Base-by-base conservation (phyloP, 1,140 invertebrate genomes). In the Brachionus calyciflorus region DNA sequence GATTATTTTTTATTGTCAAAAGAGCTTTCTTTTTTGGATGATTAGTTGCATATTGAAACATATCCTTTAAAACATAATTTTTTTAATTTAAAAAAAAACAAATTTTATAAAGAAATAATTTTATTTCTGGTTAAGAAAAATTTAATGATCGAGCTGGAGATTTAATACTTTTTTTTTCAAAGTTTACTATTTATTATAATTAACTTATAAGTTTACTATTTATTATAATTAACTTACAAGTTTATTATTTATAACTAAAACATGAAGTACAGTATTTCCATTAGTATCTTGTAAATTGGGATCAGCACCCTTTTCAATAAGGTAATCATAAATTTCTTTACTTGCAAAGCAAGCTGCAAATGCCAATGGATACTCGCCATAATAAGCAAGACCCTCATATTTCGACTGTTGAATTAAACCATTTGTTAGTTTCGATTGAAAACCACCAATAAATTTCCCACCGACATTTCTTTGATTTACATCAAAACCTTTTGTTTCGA, bases 261-360 rank as follows among this genome's bases (percentile, higher is more conserved):
- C 97, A 83, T 99, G 96, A 4, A 99, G 86, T 68, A 96, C 93
- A 89, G 95, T 98, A 82, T 98, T 98, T 77, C 86, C 87, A 80
- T 86, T 85, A 37, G 82, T 83, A 77, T 85, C 84, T 82, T 94
- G 92, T 1, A 89, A 86, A 83, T 98, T 93, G 0, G 94, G 95
- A 87, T 98, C 90, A 0, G 94, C 93, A 12, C 91, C 92, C 55
- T 89, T 89, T 77, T 96, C 93, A 12, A 98, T 87, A 0, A 98
- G 87, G 51, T 96, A 88, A 86, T 98, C 97, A 84, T 98, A 99
- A n/a, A 96, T 94, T 55, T 93, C 93, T 84, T 96, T 93, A 82
- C 97, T 94, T 48, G 92, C 92, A 81, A 93, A 93, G 86, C 94
- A 97, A 10, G 94, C 94, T 0, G 96, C 93, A 93, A 96, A 98